These are phyloP conservation scores for Neolamprologus tretocephalus DNA, from an alignment of 2,113 vertebrate species.

Conservation along the genomic window DNA sequence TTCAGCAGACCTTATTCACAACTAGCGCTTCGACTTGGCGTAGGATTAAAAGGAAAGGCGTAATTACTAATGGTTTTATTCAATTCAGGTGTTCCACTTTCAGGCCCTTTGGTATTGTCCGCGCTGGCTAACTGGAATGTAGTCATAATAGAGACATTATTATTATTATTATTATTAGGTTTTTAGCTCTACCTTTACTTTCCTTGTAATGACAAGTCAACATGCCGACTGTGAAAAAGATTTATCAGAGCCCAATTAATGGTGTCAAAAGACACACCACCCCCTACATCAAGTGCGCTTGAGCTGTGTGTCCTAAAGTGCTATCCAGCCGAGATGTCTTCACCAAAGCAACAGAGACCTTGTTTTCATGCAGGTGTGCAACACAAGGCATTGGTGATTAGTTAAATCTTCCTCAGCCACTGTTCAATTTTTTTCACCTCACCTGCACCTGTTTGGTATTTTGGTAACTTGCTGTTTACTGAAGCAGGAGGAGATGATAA, in stretches of 20 bases:
- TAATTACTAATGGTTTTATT: not conserved
- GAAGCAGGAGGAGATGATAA: not conserved
- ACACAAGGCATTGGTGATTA: not conserved
- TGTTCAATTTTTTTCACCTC: not conserved
- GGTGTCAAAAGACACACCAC: not conserved
- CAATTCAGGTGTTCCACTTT: not conserved
- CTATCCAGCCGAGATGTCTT: not conserved
- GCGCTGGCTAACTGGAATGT: not conserved
- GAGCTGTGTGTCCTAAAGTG: not conserved
- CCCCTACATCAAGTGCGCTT: not conserved
- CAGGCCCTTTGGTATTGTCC: not conserved
- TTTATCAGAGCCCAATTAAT: not conserved
- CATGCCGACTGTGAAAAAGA: not conserved
- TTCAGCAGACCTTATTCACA: not conserved
- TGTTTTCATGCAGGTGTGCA: not conserved
- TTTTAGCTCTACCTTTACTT: not conserved
- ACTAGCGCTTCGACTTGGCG: not conserved
- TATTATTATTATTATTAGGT: not conserved
- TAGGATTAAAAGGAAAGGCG: not conserved
- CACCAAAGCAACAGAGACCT: not conserved
- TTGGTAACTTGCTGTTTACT: constrained; percentile 9
- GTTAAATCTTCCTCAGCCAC: not conserved
- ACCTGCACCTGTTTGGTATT: constrained; percentile 21
- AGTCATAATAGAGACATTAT: not conserved
- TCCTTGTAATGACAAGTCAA: not conserved